A percentile compares a stretch with the other conserved stretches of the same genome.
phyloP scores from a whole-genome alignment of 2,888 invertebrate genomes.

The Nomada flava region DNA sequence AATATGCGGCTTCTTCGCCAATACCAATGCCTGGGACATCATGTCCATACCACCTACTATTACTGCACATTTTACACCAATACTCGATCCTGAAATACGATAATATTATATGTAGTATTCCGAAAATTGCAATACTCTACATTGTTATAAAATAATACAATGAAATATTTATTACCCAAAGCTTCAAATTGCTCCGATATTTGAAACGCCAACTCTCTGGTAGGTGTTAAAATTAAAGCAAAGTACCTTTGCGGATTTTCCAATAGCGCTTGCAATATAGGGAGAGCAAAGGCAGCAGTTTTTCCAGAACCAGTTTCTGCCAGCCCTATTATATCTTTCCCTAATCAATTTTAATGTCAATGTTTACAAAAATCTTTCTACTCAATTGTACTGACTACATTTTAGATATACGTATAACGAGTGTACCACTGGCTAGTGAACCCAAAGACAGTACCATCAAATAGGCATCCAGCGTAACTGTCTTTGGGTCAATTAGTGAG shows the following conservation, averaged over 20 bases:
- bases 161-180: conserved; percentile 87
- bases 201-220: conserved; percentile 98
- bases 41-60: conserved; percentile 99
- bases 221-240: conserved; percentile 97
- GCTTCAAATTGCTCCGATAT: conserved; percentile 99
- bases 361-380: conserved; percentile 84
- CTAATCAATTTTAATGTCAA: conserved; percentile 86
- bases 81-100: conserved; percentile 88
- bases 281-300: conserved; percentile 98
- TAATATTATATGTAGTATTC: background rate
- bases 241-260: conserved; percentile 97
- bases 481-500: too few species aligned
- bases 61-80: conserved; percentile 98
- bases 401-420: background rate
- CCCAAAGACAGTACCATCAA: too few species aligned
- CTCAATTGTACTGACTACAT: conserved; percentile 80
- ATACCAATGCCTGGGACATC: conserved; percentile 95
- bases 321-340: conserved; percentile 91
- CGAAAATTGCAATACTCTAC: background rate
- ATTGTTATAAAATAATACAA: background rate
- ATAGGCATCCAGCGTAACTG: too few species aligned
- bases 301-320: conserved; percentile 98
- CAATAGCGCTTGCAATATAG: conserved; percentile 95
- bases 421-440: too few species aligned
- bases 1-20: conserved; percentile 98